Evolutionary conservation across 2,797 vertebrate genomes (phyloP).

Genomic region (Prionace glauca): DNA sequence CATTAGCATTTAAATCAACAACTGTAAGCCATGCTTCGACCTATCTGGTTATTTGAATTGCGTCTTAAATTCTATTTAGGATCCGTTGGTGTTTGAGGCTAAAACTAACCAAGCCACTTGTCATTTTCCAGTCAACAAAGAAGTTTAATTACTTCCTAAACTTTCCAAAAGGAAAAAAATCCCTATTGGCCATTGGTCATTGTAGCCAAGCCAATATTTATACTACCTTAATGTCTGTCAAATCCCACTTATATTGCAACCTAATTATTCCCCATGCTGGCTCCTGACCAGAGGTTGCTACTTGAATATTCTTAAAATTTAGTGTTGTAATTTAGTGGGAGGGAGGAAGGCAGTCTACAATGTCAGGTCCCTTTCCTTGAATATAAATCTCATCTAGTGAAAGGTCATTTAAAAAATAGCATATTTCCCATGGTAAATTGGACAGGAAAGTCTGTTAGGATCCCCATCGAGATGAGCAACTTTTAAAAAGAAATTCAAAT

Average conservation of each 20-base stretch:
- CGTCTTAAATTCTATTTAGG: constrained; percentile 28
- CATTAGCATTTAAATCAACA: constrained; percentile 27
- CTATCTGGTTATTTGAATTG: neutral
- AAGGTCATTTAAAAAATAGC: neutral
- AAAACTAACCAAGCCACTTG: constrained; percentile 35
- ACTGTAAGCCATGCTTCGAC: neutral
- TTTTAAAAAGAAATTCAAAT: neutral
- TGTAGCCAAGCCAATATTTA: constrained; percentile 8
- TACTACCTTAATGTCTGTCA: constrained; percentile 22
- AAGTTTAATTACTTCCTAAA: constrained; percentile 35
- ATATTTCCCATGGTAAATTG: neutral
- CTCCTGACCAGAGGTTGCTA: neutral
- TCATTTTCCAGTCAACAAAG: constrained; percentile 24
- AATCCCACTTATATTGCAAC: constrained; percentile 20
- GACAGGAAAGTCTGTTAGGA: neutral
- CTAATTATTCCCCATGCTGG: constrained; percentile 6
- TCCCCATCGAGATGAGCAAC: neutral
- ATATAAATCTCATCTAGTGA: constrained; percentile 7
- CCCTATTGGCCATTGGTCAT: neutral
- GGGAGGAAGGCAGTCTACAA: constrained; percentile 11
- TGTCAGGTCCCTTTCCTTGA: constrained; percentile 5
- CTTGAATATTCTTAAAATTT: neutral
- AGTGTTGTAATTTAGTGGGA: constrained; percentile 22
- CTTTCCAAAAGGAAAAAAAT: neutral
- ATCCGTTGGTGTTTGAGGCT: neutral